These are phyloP conservation scores for Minunthozetes semirufus DNA, from an alignment of 2,888 invertebrate genomes.

Conservation along the genomic window DNA sequence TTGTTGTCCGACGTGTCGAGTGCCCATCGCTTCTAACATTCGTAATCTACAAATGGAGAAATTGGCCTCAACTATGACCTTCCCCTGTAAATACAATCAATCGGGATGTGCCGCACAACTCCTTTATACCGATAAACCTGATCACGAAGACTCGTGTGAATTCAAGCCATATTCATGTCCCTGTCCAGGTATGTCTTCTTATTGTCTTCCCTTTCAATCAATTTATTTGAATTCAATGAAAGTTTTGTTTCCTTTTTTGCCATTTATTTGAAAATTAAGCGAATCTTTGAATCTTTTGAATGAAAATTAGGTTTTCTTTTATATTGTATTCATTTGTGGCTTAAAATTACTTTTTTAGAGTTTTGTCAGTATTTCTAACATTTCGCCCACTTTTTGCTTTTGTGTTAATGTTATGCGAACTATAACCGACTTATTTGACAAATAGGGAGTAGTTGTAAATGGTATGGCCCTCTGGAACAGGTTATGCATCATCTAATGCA, in stretches of 20 bases:
- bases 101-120: slow-evolving; percentile 88
- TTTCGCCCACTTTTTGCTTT: background rate
- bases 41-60: slow-evolving; percentile 99
- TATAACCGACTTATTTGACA: background rate
- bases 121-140: slow-evolving; percentile 93
- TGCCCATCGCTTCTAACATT: slow-evolving; percentile 78
- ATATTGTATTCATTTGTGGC: too few species aligned
- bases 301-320: too few species aligned
- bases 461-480: slow-evolving; percentile 95
- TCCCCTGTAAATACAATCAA: slow-evolving; percentile 95
- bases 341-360: background rate
- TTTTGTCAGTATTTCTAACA: too few species aligned
- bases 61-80: slow-evolving; percentile 95
- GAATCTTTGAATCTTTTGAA: too few species aligned
- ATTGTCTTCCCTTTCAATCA: background rate
- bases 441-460: slow-evolving; percentile 66
- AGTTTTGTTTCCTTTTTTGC: too few species aligned
- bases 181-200: slow-evolving; percentile 81
- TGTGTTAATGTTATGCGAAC: background rate
- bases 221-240: background rate
- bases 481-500: slow-evolving; percentile 97
- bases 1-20: slow-evolving; percentile 96
- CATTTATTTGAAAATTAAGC: too few species aligned
- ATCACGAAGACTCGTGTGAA: slow-evolving; percentile 97
- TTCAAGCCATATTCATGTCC: slow-evolving; percentile 97